Evolutionary conservation across 1,140 invertebrate species (phyloP), one percentile per base, ranked within the genome.

Genomic region (Achroia grisella): DNA sequence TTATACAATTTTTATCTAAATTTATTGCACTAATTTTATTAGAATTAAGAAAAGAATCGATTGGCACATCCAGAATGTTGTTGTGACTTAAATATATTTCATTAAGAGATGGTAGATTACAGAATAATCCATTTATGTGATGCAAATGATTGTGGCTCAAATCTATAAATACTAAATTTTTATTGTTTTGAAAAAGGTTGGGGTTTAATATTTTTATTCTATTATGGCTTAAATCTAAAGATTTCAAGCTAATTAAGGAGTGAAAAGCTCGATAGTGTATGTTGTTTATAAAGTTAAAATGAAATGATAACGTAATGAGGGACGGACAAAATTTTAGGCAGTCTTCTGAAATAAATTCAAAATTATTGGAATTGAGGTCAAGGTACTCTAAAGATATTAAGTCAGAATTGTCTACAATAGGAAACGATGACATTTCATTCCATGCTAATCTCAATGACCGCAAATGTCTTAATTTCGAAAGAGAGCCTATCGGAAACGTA

Each of bases 121-220:
- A 89, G 66, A 97, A 95, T 5, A 96, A 88, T 0, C 93, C 93
- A 27, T 90, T 89, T 10, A 97, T 93, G 44, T 93, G 91, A 73
- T 97, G 95, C 14, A 97, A 89, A 71, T 97, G 95, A 82, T 97
- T 97, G 73, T 95, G 92, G 62, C 93, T 95, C 29, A 97, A 75
- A 73, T 97, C 94, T 48, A 97, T 91, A 0, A 91, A 93, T 41
- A 92, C 88, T 42, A 97, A 77, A 31, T 91, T 88, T 56, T 91
- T 90, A 70, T 96, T 95, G 34, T 87, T 81, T 56, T 90, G 89
- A 74, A 97, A 96, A 1, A 92, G 90, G 43, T 89, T 88, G 9
- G 90, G 76, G 48, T 94, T 92, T 37, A 95, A 82, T 49, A 90
- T 89, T n/a, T 94, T 92, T 12, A 97, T 93, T 70, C 93, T 92